phyloP scores from a whole-genome alignment of 2,797 vertebrate genomes.

The Sciurus vulgaris region DNA sequence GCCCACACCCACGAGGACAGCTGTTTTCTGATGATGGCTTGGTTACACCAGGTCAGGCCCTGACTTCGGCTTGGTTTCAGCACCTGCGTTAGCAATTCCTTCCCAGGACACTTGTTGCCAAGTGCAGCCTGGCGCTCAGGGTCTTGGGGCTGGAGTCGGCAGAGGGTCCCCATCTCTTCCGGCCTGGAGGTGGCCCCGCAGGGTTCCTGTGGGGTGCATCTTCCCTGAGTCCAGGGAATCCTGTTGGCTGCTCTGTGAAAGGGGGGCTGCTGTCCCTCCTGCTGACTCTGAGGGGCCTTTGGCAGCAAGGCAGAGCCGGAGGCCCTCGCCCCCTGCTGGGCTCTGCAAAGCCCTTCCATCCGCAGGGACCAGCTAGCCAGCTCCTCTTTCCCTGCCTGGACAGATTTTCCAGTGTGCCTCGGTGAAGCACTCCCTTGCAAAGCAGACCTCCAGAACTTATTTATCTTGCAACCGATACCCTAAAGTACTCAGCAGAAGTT shows the following conservation, averaged over 20 bases:
- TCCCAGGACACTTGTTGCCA: not conserved
- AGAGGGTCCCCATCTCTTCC: not conserved
- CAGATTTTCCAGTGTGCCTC: not conserved
- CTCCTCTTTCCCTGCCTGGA: no score
- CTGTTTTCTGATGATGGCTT: not conserved
- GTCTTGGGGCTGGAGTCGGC: not conserved
- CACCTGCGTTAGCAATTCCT: not conserved
- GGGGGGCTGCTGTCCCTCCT: not conserved
- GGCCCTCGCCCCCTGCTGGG: rapidly evolving
- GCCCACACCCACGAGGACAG: not conserved
- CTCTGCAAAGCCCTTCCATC: not conserved
- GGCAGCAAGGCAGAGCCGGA: not conserved
- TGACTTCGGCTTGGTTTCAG: not conserved
- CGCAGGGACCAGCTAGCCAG: no score
- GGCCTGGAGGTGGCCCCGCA: not conserved
- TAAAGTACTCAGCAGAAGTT: no score
- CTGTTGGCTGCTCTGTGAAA: not conserved
- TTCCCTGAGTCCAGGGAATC: not conserved
- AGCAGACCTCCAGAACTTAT: not conserved
- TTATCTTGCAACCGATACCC: not conserved
- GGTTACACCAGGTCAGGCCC: slow-evolving; percentile 2
- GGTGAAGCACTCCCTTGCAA: rapidly evolving
- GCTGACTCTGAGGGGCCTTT: not conserved
- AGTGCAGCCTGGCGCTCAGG: not conserved
- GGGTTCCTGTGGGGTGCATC: not conserved